Conservation (phyloP, 1,140 invertebrate species). For the Heliothis virescens region DNA sequence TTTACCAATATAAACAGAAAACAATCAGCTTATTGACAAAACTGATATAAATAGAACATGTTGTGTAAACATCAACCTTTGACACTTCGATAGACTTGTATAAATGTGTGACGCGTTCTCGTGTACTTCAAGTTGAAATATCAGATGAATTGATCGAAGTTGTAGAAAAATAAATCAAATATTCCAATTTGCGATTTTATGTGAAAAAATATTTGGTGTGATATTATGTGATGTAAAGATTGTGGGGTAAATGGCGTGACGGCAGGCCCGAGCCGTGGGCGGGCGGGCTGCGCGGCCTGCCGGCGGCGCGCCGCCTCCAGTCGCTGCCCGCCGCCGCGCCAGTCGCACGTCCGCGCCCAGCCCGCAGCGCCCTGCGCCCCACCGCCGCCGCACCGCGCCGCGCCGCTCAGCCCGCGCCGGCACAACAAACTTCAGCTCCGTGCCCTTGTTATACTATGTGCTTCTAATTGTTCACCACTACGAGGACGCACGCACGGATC, state of each 20-base stretch:
- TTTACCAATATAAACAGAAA: conserved; percentile 41
- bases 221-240: conserved; percentile 76
- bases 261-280: conserved; percentile 66
- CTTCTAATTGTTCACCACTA: conserved; percentile 58
- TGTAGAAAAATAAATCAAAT: conserved; percentile 22
- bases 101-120: conserved; percentile 3
- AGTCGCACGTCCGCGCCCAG: conserved; percentile 62
- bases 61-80: conserved; percentile 42
- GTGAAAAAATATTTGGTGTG: conserved; percentile 67
- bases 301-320: conserved; percentile 68
- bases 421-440: conserved; percentile 73
- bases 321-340: conserved; percentile 68
- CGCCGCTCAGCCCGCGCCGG: conserved; percentile 59
- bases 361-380: conserved; percentile 48
- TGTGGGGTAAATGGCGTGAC: conserved; percentile 78
- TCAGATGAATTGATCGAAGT: conserved; percentile 9
- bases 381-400: conserved; percentile 50
- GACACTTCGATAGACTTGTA: conserved; percentile 23
- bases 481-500: conserved; percentile 44
- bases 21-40: conserved; percentile 50
- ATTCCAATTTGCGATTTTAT: conserved; percentile 54
- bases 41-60: conserved; percentile 32
- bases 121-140: neutral
- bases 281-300: conserved; percentile 73
- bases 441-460: conserved; percentile 67